These are phyloP conservation scores for Diplogasteroides magnus DNA, from an alignment of 1,140 invertebrate species.

Conservation along the genomic window DNA sequence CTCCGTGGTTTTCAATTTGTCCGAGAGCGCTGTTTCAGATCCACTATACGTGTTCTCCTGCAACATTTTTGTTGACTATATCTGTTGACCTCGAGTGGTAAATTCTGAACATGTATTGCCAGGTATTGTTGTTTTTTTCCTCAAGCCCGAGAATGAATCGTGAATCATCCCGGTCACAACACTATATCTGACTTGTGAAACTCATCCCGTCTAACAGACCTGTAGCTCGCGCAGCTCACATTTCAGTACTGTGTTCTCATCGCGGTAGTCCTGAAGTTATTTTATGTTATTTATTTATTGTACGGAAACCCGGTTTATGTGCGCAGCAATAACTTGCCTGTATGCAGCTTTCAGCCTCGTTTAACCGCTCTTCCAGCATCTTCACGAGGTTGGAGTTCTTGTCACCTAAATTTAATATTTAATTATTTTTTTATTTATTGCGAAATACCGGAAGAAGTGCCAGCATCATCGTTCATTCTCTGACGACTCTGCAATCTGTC, in stretches of 20 bases:
- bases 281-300: too few relatives aligned
- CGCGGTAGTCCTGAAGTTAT: constrained; percentile 42
- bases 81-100: too few relatives aligned
- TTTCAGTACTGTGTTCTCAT: constrained; percentile 51
- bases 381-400: constrained; percentile 31
- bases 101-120: too few relatives aligned
- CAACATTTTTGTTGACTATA: too few relatives aligned
- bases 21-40: constrained; percentile 5
- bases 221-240: constrained; percentile 42
- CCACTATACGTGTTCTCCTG: background rate
- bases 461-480: too few relatives aligned
- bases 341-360: constrained; percentile 45
- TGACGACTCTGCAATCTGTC: too few relatives aligned
- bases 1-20: constrained; percentile 38
- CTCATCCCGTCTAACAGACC: constrained; percentile 23
- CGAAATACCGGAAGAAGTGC: background rate
- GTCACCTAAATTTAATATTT: constrained; percentile 9
- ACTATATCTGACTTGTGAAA: too few relatives aligned
- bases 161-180: too few relatives aligned
- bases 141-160: too few relatives aligned
- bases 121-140: too few relatives aligned
- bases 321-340: constrained; percentile 1
- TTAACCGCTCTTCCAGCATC: constrained; percentile 46
- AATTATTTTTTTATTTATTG: constrained; percentile 11
- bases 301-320: too few relatives aligned